Evolutionary conservation across 2,113 vertebrate genomes (phyloP).

Genomic region (Rynchops niger): DNA sequence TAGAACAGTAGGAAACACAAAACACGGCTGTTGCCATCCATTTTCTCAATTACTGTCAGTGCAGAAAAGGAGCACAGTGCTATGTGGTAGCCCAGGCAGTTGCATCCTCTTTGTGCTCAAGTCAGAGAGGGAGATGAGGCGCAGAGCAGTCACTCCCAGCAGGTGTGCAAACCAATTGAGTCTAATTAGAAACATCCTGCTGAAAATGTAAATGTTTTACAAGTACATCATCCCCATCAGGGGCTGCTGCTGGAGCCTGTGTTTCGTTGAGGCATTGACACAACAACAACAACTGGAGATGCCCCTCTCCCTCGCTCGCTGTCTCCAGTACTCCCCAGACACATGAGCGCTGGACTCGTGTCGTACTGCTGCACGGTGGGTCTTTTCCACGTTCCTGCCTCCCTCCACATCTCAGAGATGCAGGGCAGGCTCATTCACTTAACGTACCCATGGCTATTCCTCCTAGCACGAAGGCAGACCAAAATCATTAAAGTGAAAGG

Average conservation of each 20-base stretch:
- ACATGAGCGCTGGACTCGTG: neutral
- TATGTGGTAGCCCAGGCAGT: neutral
- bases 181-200: conserved; percentile 55
- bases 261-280: neutral
- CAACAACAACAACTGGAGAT: neutral
- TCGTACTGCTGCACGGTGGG: neutral
- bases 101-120: neutral
- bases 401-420: neutral
- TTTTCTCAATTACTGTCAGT: conserved; percentile 38
- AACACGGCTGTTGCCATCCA: neutral
- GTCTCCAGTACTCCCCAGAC: neutral
- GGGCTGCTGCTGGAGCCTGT: neutral
- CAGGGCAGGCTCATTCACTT: neutral
- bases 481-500: neutral
- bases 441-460: neutral
- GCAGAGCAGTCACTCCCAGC: conserved; percentile 20
- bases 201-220: conserved; percentile 43
- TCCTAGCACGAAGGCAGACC: neutral
- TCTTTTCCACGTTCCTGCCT: neutral
- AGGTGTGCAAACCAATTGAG: conserved; percentile 25
- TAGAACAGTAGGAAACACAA: neutral
- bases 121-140: neutral
- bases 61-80: neutral
- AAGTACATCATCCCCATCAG: neutral
- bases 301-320: neutral